Evolutionary conservation across 2,888 invertebrate species (phyloP).

Genomic region (Drosophila engyochracea): DNA sequence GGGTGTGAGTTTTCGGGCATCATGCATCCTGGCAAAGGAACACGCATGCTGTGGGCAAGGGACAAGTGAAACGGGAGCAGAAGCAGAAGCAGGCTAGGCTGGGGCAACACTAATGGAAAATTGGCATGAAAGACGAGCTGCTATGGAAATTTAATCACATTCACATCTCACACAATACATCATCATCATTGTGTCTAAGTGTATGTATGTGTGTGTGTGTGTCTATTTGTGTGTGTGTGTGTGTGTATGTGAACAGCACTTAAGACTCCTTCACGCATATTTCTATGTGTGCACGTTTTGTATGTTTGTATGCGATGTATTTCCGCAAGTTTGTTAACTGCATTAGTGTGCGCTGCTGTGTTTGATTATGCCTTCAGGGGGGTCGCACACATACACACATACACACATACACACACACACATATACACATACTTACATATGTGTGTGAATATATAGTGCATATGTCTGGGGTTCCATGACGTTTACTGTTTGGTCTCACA

Average conservation of each 20-base stretch:
- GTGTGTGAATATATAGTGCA: slow-evolving; percentile 5
- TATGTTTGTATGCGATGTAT: slow-evolving; percentile 44
- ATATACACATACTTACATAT: slow-evolving; percentile 4
- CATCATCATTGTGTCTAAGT: slow-evolving; percentile 70
- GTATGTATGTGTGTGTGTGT: slow-evolving; percentile 1
- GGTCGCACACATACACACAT: slow-evolving; percentile 33
- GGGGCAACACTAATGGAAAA: slow-evolving; percentile 76
- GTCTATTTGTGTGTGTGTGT: slow-evolving; percentile 19
- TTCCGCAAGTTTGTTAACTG: slow-evolving; percentile 80
- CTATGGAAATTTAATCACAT: slow-evolving; percentile 82
- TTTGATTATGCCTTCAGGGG: slow-evolving; percentile 77
- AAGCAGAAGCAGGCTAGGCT: slow-evolving; percentile 35
- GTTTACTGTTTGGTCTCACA: slow-evolving; percentile 62
- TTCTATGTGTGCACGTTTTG: slow-evolving; percentile 35
- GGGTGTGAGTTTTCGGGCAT: slow-evolving; percentile 26
- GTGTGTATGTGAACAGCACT: slow-evolving; percentile 57
- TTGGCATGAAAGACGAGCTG: slow-evolving; percentile 81
- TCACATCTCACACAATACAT: slow-evolving; percentile 81
- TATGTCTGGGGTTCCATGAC: slow-evolving; percentile 44
- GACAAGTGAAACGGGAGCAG: slow-evolving; percentile 17
- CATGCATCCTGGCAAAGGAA: slow-evolving; percentile 18
- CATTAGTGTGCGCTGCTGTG: slow-evolving; percentile 77
- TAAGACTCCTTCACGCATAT: slow-evolving; percentile 66
- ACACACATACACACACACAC: slow-evolving; percentile 28
- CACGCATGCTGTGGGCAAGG: not conserved